These are phyloP conservation scores for Drusus annulatus DNA, from an alignment of 1,140 invertebrate genomes.

Conservation along the genomic window DNA sequence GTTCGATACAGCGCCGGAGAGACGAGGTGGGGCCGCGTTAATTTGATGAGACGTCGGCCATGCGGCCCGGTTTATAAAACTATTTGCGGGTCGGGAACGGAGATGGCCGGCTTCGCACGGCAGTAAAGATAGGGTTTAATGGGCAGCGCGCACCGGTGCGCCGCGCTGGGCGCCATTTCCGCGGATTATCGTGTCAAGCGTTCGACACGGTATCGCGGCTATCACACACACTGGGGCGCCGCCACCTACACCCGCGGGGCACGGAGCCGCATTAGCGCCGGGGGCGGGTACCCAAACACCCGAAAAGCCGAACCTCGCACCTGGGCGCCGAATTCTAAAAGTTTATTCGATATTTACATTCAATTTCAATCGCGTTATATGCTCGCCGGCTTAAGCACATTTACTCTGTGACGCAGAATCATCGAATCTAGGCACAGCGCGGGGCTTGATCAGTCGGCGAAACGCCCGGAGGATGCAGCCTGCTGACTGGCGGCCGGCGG, in stretches of 20 bases:
- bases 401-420: constrained; percentile 27
- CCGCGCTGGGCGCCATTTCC: constrained; percentile 24
- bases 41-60: too few species aligned
- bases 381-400: constrained; percentile 33
- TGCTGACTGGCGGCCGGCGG: too few species aligned
- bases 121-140: constrained; percentile 14
- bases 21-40: too few species aligned
- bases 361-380: constrained; percentile 47
- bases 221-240: not conserved
- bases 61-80: too few species aligned
- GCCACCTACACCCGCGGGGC: not conserved
- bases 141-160: not conserved
- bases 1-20: too few species aligned
- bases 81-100: not conserved
- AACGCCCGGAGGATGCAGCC: too few species aligned
- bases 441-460: too few species aligned
- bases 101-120: not conserved
- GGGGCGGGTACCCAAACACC: not conserved
- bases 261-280: not conserved
- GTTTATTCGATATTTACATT: constrained; percentile 49
- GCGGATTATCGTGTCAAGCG: constrained; percentile 44
- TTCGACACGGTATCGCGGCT: constrained; percentile 25
- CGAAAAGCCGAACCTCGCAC: not conserved
- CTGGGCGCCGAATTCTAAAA: constrained; percentile 29
- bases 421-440: not conserved